Evolutionary conservation across 1,140 invertebrate genomes (phyloP), one percentile per base, ranked within the genome.

Genomic region (Trissolcus basalis): DNA sequence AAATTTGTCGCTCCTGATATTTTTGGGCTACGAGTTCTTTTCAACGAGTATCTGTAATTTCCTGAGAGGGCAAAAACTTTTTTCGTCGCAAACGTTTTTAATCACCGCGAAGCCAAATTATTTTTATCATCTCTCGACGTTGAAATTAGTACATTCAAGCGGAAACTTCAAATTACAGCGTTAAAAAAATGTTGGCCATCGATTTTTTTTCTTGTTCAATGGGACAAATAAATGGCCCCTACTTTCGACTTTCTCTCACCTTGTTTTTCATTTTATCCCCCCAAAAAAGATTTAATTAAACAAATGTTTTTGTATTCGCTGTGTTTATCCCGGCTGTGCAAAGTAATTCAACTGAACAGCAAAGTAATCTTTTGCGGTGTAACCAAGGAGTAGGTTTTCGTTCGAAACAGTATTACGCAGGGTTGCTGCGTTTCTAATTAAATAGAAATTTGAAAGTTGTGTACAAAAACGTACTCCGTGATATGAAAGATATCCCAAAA

Each of bases 1-100:
- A 73, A 73, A 73, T 73, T 67, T 54, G 55, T 73, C 47, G 15
- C 27, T 27, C 7, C 9, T 12, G 53, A 61, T 59, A 58, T 72
- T 71, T 49, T n/a, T n/a, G n/a, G 35, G 36, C 35, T 48, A 58
- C 58, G 58, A 71, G 27, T 39, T 39, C 33, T 39, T 39, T 39
- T 9, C n/a, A 39, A 1, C 9, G 1, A 9, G 36, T 39, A 39
- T 39, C 3, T 9, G 36, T n/a, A 39, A 11, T 39, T 11, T n/a
- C n/a, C 1, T 9, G 36, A 39, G 9, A 39, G 9, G 9, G n/a
- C 36, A 8, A 39, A 11, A 39, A 39, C 3, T 39, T 39, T n/a
- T n/a, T 39, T 9, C 3, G 9, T 39, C 9, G n/a, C 9, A 39
- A 39, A 3, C 36, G n/a, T 39, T 39, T n/a, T 39, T 39, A 39